Base-by-base conservation (phyloP, 2,797 vertebrate species). In the Falco columbarius region DNA sequence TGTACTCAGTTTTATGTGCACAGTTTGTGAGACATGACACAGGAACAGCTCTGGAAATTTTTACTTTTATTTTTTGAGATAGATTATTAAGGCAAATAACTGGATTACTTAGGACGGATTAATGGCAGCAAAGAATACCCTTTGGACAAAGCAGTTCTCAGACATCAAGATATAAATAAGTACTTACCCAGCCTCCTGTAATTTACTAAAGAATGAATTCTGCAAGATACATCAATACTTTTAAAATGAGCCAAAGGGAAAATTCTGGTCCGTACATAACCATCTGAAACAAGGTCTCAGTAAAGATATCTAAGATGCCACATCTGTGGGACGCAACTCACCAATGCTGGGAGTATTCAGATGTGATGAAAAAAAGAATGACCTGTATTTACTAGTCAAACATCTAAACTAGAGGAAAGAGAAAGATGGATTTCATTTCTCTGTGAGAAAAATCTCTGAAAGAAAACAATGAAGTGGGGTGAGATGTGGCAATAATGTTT, bases 381-480 rank as follows among this genome's bases (percentile, higher is more conserved):
- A 12, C 3, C 44, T 49, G 32, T 24, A 4, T 4, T 90, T 47
- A 40, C 19, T 49, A 56, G 12, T 46, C 77, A 74, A 49, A 15
- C 36, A 54, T 34, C 16, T 14, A 38, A 49, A 12, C 15, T 12
- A 52, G 29, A 88, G 27, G 9, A 80, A 17, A 54, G 36, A 73
- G 52, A 47, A 51, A 10, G 9, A 6, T 1, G 2, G 29, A 27
- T 54, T 73, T 61, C 18, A 44, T 52, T 74, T 86, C 24, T 27
- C 19, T n/a, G 20, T 38, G 36, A 73, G 56, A 74, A 62, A 61
- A 66, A 38, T 7, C 42, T 27, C 44, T 44, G 88, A 68, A 94
- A 62, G 51, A 51, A 42, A 70, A 49, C 0, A 0, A 12, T 42
- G 23, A 72, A 54, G 24, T 8, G 15, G 5, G 2, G 11, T 67